These are phyloP conservation scores for Drosophila oshimai DNA, from an alignment of 1,140 invertebrate genomes.

Conservation along the genomic window DNA sequence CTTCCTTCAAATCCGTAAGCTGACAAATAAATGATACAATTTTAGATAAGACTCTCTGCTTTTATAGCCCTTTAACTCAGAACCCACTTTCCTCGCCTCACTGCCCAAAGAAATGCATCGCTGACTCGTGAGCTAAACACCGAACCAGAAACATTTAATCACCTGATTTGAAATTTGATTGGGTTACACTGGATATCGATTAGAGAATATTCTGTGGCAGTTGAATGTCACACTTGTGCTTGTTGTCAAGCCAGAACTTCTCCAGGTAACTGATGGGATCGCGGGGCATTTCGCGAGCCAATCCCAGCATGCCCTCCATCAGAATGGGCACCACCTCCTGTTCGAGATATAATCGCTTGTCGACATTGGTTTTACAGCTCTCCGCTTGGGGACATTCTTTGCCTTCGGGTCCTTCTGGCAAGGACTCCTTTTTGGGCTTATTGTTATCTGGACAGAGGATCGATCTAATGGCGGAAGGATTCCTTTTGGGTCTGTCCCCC, in stretches of 20 bases:
- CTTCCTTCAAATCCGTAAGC: slow-evolving; percentile 4
- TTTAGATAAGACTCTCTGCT: not conserved
- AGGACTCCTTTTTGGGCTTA: slow-evolving; percentile 4
- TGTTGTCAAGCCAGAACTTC: slow-evolving; percentile 49
- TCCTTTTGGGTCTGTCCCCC: not conserved
- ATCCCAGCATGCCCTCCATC: slow-evolving; percentile 58
- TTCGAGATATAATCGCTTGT: slow-evolving; percentile 41
- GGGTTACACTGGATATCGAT: not conserved
- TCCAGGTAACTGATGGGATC: slow-evolving; percentile 58
- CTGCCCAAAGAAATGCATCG: slow-evolving; percentile 37
- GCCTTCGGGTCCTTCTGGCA: not conserved
- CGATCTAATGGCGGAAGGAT: not conserved
- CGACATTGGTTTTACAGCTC: not conserved
- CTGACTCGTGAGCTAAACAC: slow-evolving; percentile 14
- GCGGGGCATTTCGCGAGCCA: slow-evolving; percentile 51
- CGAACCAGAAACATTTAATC: slow-evolving; percentile 34
- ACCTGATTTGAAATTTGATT: slow-evolving; percentile 59
- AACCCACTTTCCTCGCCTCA: slow-evolving; percentile 14
- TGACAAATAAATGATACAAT: slow-evolving; percentile 52
- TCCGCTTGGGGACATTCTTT: slow-evolving; percentile 3
- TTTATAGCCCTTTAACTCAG: slow-evolving; percentile 41
- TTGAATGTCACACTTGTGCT: slow-evolving; percentile 50
- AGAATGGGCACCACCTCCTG: slow-evolving; percentile 50
- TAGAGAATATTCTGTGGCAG: slow-evolving; percentile 49
- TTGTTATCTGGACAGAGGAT: not conserved